These are phyloP conservation scores for Gambelia wislizenii DNA, from an alignment of 2,797 vertebrate genomes.

Conservation along the genomic window DNA sequence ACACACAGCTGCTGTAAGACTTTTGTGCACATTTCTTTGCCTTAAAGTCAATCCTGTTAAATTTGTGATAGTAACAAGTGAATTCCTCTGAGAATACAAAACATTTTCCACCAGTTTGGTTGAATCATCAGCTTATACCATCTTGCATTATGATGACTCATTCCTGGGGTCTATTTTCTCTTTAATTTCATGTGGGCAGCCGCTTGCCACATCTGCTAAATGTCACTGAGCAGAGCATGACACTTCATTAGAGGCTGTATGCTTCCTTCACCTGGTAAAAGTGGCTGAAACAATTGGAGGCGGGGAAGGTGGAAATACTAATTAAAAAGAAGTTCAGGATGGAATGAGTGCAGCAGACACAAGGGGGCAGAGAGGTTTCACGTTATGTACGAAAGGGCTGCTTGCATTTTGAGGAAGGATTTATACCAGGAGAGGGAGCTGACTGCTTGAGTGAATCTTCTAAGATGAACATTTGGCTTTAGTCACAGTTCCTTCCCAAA, in stretches of 20 bases:
- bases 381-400: too few species aligned
- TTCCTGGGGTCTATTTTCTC: slow-evolving; percentile 41
- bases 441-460: not conserved
- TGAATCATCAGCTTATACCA: slow-evolving; percentile 52
- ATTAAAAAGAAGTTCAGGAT: slow-evolving; percentile 7
- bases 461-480: not conserved
- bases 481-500: not conserved
- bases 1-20: not conserved
- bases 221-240: slow-evolving; percentile 22
- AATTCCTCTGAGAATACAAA: slow-evolving; percentile 14
- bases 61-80: slow-evolving; percentile 8
- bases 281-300: slow-evolving; percentile 17
- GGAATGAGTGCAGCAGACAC: not conserved
- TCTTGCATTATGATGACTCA: slow-evolving; percentile 36
- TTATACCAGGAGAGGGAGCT: slow-evolving; percentile 15
- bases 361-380: not conserved
- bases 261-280: not conserved
- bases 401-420: not conserved
- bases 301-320: not conserved
- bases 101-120: not conserved
- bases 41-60: rapidly evolving
- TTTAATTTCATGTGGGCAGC: slow-evolving; percentile 16
- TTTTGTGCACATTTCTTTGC: not conserved
- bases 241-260: not conserved
- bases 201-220: slow-evolving; percentile 38